A percentile compares a stretch with the other conserved stretches of the same genome.
Evolutionary conservation across 2,888 invertebrate species (phyloP).

Genomic region (Amphimallon solstitiale): DNA sequence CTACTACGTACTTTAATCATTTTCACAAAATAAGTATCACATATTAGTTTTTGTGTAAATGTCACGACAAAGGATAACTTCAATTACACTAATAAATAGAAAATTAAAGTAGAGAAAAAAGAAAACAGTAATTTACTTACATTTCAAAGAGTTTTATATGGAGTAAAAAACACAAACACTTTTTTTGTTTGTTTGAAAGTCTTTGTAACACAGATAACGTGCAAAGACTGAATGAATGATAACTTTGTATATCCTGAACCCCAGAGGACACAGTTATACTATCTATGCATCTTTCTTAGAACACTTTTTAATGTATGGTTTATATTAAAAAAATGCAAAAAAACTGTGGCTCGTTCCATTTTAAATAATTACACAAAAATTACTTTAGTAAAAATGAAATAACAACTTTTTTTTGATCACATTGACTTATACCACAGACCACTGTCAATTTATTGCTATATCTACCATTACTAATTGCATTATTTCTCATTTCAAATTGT

Average conservation of each 20-base stretch:
- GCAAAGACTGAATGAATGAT: slow-evolving; percentile 2
- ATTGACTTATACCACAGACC: too few species aligned
- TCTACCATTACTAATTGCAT: too few species aligned
- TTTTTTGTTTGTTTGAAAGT: background rate
- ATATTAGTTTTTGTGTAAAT: too few species aligned
- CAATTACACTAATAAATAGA: too few species aligned
- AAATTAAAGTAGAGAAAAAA: background rate
- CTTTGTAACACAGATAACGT: background rate
- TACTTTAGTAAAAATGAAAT: too few species aligned
- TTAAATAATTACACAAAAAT: background rate
- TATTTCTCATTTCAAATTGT: too few species aligned
- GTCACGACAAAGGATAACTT: background rate
- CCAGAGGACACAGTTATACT: background rate
- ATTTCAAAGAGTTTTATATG: slow-evolving; percentile 4
- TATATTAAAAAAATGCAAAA: background rate
- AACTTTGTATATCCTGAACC: background rate
- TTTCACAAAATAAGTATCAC: too few species aligned
- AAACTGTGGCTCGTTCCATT: background rate
- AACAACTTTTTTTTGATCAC: too few species aligned
- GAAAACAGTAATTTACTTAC: slow-evolving; percentile 2
- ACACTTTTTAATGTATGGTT: background rate
- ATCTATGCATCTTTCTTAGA: background rate
- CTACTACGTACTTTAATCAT: too few species aligned
- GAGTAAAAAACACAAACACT: slow-evolving; percentile 8
- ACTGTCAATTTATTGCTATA: too few species aligned